Evolutionary conservation across 2,888 invertebrate species (phyloP).

Genomic region (Lasioglossum malachurum): DNA sequence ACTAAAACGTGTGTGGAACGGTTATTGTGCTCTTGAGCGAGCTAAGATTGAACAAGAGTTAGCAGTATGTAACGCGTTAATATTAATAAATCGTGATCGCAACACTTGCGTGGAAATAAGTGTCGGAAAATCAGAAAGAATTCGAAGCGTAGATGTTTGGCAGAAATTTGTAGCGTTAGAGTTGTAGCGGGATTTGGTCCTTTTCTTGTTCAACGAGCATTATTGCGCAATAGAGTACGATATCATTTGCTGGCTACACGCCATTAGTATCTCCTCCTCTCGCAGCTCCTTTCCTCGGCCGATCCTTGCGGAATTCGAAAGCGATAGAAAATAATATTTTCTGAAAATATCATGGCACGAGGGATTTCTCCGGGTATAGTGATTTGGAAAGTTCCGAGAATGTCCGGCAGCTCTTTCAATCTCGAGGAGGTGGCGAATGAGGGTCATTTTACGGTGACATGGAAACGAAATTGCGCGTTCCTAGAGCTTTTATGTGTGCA

Average conservation of each 20-base stretch:
- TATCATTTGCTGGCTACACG: neutral
- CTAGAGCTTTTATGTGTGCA: neutral
- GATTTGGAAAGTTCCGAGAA: neutral
- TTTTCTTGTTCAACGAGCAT: neutral
- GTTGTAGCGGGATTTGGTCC: neutral
- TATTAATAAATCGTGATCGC: neutral
- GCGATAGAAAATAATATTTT: constrained; percentile 9
- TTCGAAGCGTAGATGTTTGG: neutral
- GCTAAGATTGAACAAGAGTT: too few species aligned
- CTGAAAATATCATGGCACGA: neutral
- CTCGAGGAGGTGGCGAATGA: neutral
- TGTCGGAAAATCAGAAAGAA: neutral
- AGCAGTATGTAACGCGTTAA: too few species aligned
- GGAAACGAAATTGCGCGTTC: neutral
- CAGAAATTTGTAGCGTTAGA: neutral
- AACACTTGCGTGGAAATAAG: neutral
- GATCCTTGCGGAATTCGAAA: neutral
- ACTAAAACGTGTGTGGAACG: neutral
- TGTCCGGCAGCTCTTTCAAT: neutral
- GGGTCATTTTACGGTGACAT: neutral
- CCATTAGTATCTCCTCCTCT: neutral
- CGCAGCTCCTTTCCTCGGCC: neutral
- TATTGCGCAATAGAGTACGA: neutral
- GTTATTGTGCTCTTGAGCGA: neutral
- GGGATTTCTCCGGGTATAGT: neutral